Evolutionary conservation across 2,113 vertebrate genomes (phyloP).

Genomic region (Naja naja): DNA sequence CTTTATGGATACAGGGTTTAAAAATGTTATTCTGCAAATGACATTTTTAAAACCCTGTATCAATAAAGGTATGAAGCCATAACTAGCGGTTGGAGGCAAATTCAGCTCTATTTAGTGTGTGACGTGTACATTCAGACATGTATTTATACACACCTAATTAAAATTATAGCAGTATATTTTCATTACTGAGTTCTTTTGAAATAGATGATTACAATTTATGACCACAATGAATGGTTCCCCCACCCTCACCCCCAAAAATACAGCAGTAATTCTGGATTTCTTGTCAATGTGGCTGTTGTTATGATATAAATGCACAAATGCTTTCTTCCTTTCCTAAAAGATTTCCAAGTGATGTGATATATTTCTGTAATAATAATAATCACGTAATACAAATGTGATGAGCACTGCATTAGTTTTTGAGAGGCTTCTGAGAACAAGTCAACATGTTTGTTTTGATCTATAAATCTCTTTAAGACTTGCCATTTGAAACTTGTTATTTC

Average conservation of each 20-base stretch:
- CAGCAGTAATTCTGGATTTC: background rate
- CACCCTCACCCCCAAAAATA: background rate
- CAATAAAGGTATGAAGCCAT: conserved; percentile 40
- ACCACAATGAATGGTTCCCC: background rate
- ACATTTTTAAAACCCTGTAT: too few relatives aligned
- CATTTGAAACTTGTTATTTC: background rate
- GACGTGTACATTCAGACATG: background rate
- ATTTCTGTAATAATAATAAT: background rate
- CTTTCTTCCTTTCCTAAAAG: background rate
- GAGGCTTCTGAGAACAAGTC: background rate
- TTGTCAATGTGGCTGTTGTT: background rate
- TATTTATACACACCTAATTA: conserved; percentile 25
- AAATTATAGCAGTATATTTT: conserved; percentile 14
- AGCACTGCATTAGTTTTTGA: background rate
- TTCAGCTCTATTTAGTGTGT: conserved; percentile 14
- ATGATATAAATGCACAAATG: background rate
- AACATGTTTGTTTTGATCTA: background rate
- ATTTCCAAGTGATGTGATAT: background rate
- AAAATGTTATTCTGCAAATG: conserved; percentile 11
- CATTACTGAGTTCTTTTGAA: conserved; percentile 20
- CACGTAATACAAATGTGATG: background rate
- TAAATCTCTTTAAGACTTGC: background rate
- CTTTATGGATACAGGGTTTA: background rate
- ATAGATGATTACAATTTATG: conserved; percentile 20
- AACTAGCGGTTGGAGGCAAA: conserved; percentile 25